Percentiles rank a stretch among this genome's conserved stretches.
phyloP scores from a whole-genome alignment of 2,797 vertebrate species.

The Denticeps clupeoides region DNA sequence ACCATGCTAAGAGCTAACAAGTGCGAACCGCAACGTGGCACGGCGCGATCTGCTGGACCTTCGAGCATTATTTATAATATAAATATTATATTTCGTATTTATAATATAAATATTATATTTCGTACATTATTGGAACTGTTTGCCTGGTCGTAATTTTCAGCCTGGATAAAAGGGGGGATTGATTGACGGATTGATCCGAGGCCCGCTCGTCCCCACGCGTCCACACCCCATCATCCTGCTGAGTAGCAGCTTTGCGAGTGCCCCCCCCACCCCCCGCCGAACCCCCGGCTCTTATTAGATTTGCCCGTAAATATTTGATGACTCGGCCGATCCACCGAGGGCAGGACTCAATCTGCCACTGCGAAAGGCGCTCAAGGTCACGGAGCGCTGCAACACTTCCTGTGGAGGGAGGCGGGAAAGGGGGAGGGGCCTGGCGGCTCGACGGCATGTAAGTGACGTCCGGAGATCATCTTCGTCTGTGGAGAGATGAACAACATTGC shows the following conservation, averaged over 20 bases:
- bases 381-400: constrained; percentile 11
- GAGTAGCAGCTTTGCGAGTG: not conserved
- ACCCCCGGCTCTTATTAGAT: constrained; percentile 53
- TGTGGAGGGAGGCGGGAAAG: no score
- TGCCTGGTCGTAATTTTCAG: not conserved
- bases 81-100: no score
- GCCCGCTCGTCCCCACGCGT: not conserved
- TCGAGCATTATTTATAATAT: no score
- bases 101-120: no score
- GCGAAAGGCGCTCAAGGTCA: constrained; percentile 30
- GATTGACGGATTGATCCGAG: not conserved
- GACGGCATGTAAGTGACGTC: no score
- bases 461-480: no score
- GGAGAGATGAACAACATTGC: no score
- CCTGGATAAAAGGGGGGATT: not conserved
- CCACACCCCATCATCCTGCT: not conserved
- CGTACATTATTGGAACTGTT: no score
- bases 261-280: not conserved
- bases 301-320: constrained; percentile 64
- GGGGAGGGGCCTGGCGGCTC: no score
- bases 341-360: constrained; percentile 14
- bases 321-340: constrained; percentile 43
- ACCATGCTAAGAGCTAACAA: no score
- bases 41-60: no score
- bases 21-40: no score